Evolutionary conservation across 2,888 invertebrate species (phyloP).

Genomic region (Drosophila pegasa): DNA sequence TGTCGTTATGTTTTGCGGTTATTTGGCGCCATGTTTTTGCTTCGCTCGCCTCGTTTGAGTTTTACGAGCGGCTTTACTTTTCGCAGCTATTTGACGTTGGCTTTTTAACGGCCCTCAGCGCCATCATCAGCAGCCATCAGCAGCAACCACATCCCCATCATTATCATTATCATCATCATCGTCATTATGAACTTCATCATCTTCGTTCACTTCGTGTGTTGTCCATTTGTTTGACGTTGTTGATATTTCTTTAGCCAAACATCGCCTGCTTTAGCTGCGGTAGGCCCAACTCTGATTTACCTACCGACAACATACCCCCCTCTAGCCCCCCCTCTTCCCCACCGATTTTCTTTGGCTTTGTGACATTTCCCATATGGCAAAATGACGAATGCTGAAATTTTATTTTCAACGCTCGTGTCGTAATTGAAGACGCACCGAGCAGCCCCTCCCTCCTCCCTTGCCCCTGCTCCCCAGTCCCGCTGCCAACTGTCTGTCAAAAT

Average conservation of each 20-base stretch:
- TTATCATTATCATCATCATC: not conserved
- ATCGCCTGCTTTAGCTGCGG: conserved; percentile 54
- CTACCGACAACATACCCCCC: conserved; percentile 2
- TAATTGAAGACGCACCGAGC: conserved; percentile 73
- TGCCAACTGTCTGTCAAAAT: conserved; percentile 77
- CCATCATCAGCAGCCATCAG: conserved; percentile 22
- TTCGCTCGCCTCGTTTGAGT: conserved; percentile 79
- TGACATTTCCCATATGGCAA: conserved; percentile 76
- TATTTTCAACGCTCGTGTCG: conserved; percentile 78
- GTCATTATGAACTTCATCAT: conserved; percentile 1
- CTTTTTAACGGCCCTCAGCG: conserved; percentile 70
- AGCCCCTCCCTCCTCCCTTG: conserved; percentile 1
- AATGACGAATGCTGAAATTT: conserved; percentile 67
- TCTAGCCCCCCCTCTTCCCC: not conserved
- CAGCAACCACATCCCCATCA: conserved; percentile 11
- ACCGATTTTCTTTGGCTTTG: conserved; percentile 26
- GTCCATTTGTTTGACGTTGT: conserved; percentile 72
- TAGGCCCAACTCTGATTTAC: conserved; percentile 61
- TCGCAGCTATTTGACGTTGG: conserved; percentile 78
- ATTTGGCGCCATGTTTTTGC: conserved; percentile 81
- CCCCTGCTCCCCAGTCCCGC: conserved; percentile 16
- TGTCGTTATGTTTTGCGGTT: conserved; percentile 80
- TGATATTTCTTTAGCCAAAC: conserved; percentile 41
- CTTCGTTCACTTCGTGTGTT: conserved; percentile 65
- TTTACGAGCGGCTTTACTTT: conserved; percentile 80